These are phyloP conservation scores for Ovibos moschatus DNA, from an alignment of 2,113 vertebrate genomes.

Conservation along the genomic window DNA sequence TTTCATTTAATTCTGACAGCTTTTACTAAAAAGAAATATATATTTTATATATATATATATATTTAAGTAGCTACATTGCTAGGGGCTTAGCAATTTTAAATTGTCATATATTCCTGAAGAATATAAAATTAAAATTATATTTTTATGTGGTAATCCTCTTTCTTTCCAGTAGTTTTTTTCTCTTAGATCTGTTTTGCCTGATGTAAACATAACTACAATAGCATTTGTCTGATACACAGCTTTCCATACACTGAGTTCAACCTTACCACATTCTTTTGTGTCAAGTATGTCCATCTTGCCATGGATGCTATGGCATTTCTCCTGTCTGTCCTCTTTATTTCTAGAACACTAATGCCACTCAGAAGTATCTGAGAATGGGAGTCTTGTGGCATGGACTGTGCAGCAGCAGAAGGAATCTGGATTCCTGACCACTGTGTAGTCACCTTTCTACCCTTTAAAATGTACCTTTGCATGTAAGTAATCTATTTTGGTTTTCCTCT, in stretches of 20 bases:
- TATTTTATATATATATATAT: not conserved
- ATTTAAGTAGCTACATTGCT: not conserved
- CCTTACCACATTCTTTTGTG: not conserved
- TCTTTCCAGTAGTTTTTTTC: not conserved
- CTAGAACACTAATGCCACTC: not conserved
- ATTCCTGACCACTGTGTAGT: not conserved
- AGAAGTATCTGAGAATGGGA: not conserved
- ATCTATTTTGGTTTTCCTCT: not conserved
- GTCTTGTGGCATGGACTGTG: not conserved
- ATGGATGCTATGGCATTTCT: not conserved
- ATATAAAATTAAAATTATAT: not conserved
- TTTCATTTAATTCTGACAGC: not conserved
- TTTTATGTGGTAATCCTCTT: not conserved
- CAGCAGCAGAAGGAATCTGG: not conserved
- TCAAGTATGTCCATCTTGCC: not conserved
- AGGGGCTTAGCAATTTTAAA: not conserved
- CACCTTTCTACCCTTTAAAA: not conserved
- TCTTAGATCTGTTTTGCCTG: not conserved
- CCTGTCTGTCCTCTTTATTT: not conserved
- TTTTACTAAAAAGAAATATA: not conserved
- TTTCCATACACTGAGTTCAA: not conserved
- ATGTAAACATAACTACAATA: not conserved
- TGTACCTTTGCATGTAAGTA: not conserved
- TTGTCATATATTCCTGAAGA: not conserved
- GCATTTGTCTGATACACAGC: not conserved